A percentile compares a stretch with the other conserved stretches of the same genome.
phyloP scores from a whole-genome alignment of 2,113 vertebrate species.

The Apteryx owenii region DNA sequence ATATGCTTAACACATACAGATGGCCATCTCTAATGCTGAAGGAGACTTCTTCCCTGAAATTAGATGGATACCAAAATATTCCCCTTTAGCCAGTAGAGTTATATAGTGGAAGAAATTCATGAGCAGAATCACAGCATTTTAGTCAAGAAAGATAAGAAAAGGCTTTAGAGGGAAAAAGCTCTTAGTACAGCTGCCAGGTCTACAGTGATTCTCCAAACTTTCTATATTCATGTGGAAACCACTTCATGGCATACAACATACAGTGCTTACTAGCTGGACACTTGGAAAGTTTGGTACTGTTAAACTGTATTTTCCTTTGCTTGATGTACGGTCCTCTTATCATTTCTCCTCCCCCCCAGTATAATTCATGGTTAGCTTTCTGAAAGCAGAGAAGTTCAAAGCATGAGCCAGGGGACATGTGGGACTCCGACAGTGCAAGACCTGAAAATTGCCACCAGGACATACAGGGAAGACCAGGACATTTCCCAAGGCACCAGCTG shows the following conservation, averaged over 20 bases:
- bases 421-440: background rate
- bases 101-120: rapidly evolving
- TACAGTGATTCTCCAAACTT: background rate
- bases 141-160: background rate
- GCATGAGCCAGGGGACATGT: background rate
- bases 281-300: background rate
- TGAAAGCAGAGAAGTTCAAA: background rate
- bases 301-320: background rate
- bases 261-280: background rate
- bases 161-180: background rate
- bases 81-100: background rate
- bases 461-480: rapidly evolving
- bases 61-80: background rate
- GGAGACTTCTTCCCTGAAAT: background rate
- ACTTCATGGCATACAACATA: background rate
- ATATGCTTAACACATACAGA: background rate
- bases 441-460: background rate
- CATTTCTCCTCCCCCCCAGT: background rate
- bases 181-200: background rate
- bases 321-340: background rate
- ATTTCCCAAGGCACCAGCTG: background rate
- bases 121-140: background rate
- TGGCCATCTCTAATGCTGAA: background rate
- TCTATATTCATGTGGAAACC: background rate
- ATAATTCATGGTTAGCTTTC: background rate